These are phyloP conservation scores for Pogoniulus pusillus DNA, from an alignment of 2,797 vertebrate species.

Conservation along the genomic window DNA sequence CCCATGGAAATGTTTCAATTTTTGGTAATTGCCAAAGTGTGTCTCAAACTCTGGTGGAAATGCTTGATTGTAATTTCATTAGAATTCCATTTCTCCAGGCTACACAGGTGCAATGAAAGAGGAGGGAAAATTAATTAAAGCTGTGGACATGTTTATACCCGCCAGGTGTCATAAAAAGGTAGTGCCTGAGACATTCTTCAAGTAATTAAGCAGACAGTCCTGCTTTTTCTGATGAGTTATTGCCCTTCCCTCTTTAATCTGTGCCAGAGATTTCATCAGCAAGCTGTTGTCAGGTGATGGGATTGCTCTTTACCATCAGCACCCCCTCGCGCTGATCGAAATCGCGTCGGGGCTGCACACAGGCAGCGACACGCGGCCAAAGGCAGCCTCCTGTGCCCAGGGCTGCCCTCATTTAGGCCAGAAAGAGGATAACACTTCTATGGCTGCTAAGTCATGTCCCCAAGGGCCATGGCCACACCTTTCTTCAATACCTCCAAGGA, in stretches of 20 bases:
- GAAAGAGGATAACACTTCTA: slow-evolving; percentile 29
- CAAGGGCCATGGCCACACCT: too few relatives aligned
- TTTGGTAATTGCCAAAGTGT: slow-evolving; percentile 64
- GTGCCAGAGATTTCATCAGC: slow-evolving; percentile 63
- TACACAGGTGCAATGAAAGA: slow-evolving; percentile 76
- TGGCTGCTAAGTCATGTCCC: too few relatives aligned
- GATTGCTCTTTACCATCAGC: slow-evolving; percentile 51
- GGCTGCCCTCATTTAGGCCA: slow-evolving; percentile 33
- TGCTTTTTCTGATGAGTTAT: slow-evolving; percentile 74
- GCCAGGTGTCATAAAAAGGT: slow-evolving; percentile 78
- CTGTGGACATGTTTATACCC: slow-evolving; percentile 77
- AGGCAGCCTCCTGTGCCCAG: neutral
- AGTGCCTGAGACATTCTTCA: slow-evolving; percentile 80
- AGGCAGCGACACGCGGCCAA: neutral
- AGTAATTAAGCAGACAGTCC: slow-evolving; percentile 79
- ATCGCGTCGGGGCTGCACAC: neutral
- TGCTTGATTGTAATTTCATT: slow-evolving; percentile 69
- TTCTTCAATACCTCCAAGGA: too few relatives aligned
- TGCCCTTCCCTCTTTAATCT: slow-evolving; percentile 73
- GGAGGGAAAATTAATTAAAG: slow-evolving; percentile 83
- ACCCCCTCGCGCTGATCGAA: neutral
- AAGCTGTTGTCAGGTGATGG: slow-evolving; percentile 59
- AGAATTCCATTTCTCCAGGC: slow-evolving; percentile 74
- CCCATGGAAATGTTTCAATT: slow-evolving; percentile 56
- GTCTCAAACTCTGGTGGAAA: slow-evolving; percentile 66